Evolutionary conservation across 1,140 invertebrate species (phyloP).

Genomic region (Trissolcus basalis): DNA sequence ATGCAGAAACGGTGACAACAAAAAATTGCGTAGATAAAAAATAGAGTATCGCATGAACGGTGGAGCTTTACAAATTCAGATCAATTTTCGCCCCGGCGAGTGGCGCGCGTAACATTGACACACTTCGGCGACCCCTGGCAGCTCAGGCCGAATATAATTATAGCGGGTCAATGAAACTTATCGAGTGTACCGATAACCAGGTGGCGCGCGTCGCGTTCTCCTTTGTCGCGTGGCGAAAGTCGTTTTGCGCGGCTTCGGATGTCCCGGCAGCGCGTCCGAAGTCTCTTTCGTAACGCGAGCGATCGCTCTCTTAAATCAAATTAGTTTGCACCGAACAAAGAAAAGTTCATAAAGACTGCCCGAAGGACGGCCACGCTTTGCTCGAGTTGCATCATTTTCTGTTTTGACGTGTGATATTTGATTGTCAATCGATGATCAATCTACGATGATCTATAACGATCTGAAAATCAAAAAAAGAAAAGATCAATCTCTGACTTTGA

Average conservation of each 20-base stretch:
- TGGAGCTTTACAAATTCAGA: constrained; percentile 25
- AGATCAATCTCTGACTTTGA: too few relatives aligned
- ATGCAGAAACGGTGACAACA: too few relatives aligned
- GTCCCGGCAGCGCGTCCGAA: constrained; percentile 29
- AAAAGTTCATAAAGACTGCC: constrained; percentile 21
- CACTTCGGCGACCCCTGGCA: constrained; percentile 49
- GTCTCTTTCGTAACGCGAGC: constrained; percentile 45
- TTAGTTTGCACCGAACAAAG: constrained; percentile 38
- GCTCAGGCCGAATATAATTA: constrained; percentile 57
- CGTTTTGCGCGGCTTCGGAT: constrained; percentile 50
- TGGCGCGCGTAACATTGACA: constrained; percentile 56
- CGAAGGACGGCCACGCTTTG: constrained; percentile 22
- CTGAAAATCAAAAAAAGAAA: too few relatives aligned
- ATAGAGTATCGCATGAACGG: too few relatives aligned
- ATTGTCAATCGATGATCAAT: too few relatives aligned
- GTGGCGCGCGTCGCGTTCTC: constrained; percentile 53
- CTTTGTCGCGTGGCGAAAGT: constrained; percentile 62
- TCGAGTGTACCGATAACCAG: constrained; percentile 55
- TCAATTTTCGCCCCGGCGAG: constrained; percentile 35
- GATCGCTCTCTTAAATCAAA: constrained; percentile 39
- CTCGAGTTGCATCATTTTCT: constrained; percentile 15
- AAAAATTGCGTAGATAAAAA: too few relatives aligned
- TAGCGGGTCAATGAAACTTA: constrained; percentile 60
- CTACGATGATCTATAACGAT: too few relatives aligned
- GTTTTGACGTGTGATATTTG: constrained; percentile 1